Base-by-base conservation (phyloP, 2,888 invertebrate species). In the Drosophila eohydei region DNA sequence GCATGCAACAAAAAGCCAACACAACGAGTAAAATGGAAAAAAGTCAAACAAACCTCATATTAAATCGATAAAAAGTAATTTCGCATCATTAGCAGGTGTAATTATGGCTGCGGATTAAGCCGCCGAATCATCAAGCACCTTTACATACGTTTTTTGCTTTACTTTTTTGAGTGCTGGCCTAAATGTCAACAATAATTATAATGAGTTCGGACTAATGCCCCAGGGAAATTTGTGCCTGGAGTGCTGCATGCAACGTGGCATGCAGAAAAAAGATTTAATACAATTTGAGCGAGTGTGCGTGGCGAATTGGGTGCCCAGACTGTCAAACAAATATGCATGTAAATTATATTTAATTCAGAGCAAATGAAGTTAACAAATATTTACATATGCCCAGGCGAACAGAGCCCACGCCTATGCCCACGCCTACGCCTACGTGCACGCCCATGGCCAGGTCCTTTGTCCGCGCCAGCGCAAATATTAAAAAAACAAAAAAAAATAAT, bases 351-450 rank as follows among this genome's bases (percentile, higher is more conserved):
- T 88, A 88, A 88, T 88, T 89, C 88, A 88, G 80, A 85, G 75
- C 78, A 88, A 88, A 88, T 88, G 90, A 89, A 88, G 88, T 90
- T 90, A 85, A 89, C 88, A 88, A 88, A 88, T 90, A 88, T 88
- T 88, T 88, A 71, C 85, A 87, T 79, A 78, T 69, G 62, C 66
- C 66, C 48, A 32, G 34, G 52, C 59, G 40, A 16, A 43, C 43
- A 46, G 32, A 34, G 56, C 58, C n/a, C n/a, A n/a, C 48, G 36
- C 30, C 66, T 36, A 21, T 28, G 40, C 54, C 16, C 26, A 12
- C 30, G 64, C 9, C 38, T 38, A 21, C 21, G 21, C 21, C 21
- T 38, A 21, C 21, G 21, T 1, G 1, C 21, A 21, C 28, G 40
- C 54, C 16, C 26, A 12, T 36, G 64, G 14, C 38, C 52, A 21